These are phyloP conservation scores for Ectemnius continuus DNA, from an alignment of 2,888 invertebrate genomes.

Conservation along the genomic window DNA sequence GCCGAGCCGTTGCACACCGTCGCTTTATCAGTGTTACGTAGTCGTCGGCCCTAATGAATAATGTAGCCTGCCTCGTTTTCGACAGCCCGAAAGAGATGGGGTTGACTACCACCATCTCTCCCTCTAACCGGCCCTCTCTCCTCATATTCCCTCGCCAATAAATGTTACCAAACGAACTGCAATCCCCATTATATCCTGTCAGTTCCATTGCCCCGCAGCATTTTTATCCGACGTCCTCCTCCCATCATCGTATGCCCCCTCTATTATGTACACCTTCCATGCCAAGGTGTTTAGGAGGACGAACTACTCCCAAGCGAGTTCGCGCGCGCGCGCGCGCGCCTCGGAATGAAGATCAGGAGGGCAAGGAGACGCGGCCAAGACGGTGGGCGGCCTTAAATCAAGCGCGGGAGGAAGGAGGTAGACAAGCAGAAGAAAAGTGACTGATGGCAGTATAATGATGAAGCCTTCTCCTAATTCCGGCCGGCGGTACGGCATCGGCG, in stretches of 20 bases:
- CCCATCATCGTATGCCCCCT: too few species aligned
- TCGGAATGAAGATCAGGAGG: slow-evolving; percentile 1
- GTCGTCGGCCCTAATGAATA: slow-evolving; percentile 1
- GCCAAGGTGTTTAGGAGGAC: too few species aligned
- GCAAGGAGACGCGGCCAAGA: slow-evolving; percentile 26
- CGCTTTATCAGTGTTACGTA: slow-evolving; percentile 31
- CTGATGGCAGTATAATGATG: slow-evolving; percentile 73
- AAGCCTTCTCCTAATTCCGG: slow-evolving; percentile 69
- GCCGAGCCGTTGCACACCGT: slow-evolving; percentile 28
- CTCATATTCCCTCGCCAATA: background rate
- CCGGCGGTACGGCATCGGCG: slow-evolving; percentile 39
- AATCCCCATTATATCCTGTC: too few species aligned
- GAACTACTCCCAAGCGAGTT: too few species aligned
- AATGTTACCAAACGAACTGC: background rate
- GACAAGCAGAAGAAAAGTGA: slow-evolving; percentile 60
- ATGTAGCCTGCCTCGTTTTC: slow-evolving; percentile 1
- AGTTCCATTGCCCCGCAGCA: too few species aligned
- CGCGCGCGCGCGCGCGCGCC: background rate
- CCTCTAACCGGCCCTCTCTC: background rate
- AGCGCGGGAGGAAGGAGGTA: slow-evolving; percentile 35
- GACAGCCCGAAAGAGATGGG: background rate
- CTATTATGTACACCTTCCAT: too few species aligned
- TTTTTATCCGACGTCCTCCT: too few species aligned
- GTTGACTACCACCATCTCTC: background rate
- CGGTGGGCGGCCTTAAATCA: slow-evolving; percentile 33